Evolutionary conservation across 2,888 invertebrate species (phyloP), one percentile per base, ranked within the genome.

Genomic region (Mactromeris polynyma): DNA sequence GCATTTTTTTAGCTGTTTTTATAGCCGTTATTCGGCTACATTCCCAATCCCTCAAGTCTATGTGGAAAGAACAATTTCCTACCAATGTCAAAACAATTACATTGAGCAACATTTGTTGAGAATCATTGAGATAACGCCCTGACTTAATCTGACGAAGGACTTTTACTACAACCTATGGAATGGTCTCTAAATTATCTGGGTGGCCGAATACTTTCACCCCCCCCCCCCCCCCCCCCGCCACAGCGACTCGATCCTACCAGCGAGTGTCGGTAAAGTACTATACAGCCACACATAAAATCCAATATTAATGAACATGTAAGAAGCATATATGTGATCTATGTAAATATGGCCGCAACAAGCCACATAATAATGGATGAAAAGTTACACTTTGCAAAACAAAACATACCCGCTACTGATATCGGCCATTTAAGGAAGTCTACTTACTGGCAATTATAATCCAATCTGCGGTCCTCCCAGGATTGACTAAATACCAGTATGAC

Each of bases 341-440:
- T n/a, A 64, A 26, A 26, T 26, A 6, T 0, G 2, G 3, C n/a
- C 26, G n/a, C 7, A 26, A 64, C n/a, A 26, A 4, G n/a, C n/a
- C 3, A n/a, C 26, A n/a, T 7, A 26, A 11, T 11, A 64, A 26
- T 11, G 14, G 3, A 26, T 26, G 26, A 26, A 33, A 73, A 73
- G 9, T 9, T 1, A 33, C 2, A 26, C 2, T 73, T 73, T 3
- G 1, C 26, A 36, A 64, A 64, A 73, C 73, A 73, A 73, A 33
- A 33, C 31, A 36, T 73, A 73, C 73, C 73, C 73, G 31, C 36
- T 73, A 36, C 73, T 17, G 36, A 33, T 73, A 21, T 73, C 73
- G 73, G 73, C 73, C 73, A 73, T 73, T 73, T 73, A 73, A 33
- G 73, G 14, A 73, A 73, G n/a, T 64, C 58, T 64, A 64, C 58